These are phyloP conservation scores for Tychaedon coryphoeus DNA, from an alignment of 2,113 vertebrate species.

Conservation along the genomic window DNA sequence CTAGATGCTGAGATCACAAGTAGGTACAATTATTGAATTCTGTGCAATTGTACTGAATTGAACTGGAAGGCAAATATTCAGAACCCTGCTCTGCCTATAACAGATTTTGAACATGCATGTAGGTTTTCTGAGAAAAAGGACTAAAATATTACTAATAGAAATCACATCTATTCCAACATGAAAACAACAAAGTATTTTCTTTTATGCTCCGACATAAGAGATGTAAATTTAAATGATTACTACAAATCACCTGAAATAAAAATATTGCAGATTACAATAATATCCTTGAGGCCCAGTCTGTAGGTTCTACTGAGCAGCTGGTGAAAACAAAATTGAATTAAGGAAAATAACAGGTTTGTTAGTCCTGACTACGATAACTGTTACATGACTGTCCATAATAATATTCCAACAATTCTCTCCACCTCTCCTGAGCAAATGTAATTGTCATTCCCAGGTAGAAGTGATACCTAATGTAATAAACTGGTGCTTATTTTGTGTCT, in stretches of 20 bases:
- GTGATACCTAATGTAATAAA: background rate
- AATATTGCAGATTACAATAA: background rate
- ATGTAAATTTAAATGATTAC: background rate
- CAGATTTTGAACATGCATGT: fast-evolving
- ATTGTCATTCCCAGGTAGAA: background rate
- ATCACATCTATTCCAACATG: background rate
- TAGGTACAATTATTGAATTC: fast-evolving
- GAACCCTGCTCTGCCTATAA: background rate
- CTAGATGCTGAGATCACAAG: background rate
- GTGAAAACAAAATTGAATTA: background rate
- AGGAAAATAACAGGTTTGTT: background rate
- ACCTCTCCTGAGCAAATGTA: background rate
- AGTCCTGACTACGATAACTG: background rate
- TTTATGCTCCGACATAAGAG: background rate
- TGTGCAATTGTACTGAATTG: background rate
- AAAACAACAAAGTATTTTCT: background rate
- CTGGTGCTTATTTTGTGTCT: background rate
- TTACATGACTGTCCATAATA: background rate
- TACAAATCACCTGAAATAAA: background rate
- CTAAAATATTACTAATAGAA: background rate
- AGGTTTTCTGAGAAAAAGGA: background rate
- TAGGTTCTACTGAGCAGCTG: background rate
- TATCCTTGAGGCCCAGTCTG: background rate
- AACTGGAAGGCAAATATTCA: background rate
- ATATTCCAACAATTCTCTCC: background rate